Conservation (phyloP, 2,888 invertebrate genomes). For the Stramonita haemastoma region DNA sequence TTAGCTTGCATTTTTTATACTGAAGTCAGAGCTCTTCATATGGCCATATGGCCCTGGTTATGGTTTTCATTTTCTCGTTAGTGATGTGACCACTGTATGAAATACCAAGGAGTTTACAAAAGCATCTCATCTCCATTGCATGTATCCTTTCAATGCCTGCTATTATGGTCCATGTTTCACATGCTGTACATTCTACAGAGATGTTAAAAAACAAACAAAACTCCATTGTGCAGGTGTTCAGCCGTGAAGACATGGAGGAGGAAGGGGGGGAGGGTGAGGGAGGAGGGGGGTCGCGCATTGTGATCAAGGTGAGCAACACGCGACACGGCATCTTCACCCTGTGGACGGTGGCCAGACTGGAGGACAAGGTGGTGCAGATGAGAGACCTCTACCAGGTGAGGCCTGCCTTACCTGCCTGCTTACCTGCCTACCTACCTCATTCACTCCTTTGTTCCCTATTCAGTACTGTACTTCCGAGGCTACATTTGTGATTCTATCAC, state of each 20-base stretch:
- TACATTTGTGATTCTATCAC: too few relatives aligned
- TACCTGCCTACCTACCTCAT: too few relatives aligned
- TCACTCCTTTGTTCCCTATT: too few relatives aligned
- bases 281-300: conserved; percentile 48
- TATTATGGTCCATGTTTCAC: too few relatives aligned
- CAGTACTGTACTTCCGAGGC: too few relatives aligned
- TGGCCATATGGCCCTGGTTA: neutral
- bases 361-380: conserved; percentile 72
- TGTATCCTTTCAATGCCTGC: too few relatives aligned
- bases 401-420: neutral
- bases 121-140: too few relatives aligned
- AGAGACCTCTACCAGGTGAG: conserved; percentile 72
- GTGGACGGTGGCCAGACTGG: conserved; percentile 74
- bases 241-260: conserved; percentile 63
- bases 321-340: conserved; percentile 70
- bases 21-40: neutral
- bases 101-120: too few relatives aligned
- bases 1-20: neutral
- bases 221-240: conserved; percentile 63
- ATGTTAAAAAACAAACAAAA: too few relatives aligned
- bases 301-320: conserved; percentile 71
- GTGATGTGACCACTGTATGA: too few relatives aligned
- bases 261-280: conserved; percentile 48
- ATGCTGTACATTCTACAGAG: too few relatives aligned
- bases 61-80: neutral